Base-by-base conservation (phyloP, 2,797 vertebrate genomes). In the Pseudocheirus occidentalis region DNA sequence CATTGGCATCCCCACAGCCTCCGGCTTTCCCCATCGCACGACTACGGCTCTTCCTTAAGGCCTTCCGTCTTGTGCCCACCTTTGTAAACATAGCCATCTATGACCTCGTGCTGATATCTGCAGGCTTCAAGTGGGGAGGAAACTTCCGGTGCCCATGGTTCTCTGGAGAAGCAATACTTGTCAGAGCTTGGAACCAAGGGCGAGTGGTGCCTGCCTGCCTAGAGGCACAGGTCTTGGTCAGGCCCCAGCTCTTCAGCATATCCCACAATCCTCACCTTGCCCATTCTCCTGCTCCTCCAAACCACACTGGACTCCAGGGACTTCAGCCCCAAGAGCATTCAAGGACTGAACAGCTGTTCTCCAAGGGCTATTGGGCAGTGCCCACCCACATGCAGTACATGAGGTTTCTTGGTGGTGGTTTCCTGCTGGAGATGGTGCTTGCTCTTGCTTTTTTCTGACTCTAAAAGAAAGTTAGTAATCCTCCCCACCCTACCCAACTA, bases 1-100 rank as follows among this genome's bases (percentile, higher is more conserved):
- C 52, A 91, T 94, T 90, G 90, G 94, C 59, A 31, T 50, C 58
- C 90, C 93, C 52, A 0, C 59, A 24, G 1, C 40, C 90, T 95
- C 90, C 59, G 90, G 59, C 89, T 93, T 96, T 97, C 95, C 94
- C 95, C n/a, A 62, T 91, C 89, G 59, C 91, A 52, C 34, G 55
- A n/a, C 55, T 52, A 6, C 94, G 92, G 93, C 91, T 94, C 34
- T 73, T 93, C 94, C 95, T 59, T 59, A 90, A 59, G 55, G 95
- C 46, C 81, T 91, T 90, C 34, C 92, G 56, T 92, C 53, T 89
- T 91, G 73, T 54, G 50, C 3, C 7, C 0, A 11, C 56, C 13
- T 58, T 90, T 81, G 66, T 13, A 16, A 55, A 87, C 73, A 87
- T 55, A 13, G 40, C 90, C 92, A 21, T 5, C 0, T n/a, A 13